Evolutionary conservation across 2,888 invertebrate species (phyloP), one percentile per base, ranked within the genome.

Genomic region (Drepanosiphum platanoidis): DNA sequence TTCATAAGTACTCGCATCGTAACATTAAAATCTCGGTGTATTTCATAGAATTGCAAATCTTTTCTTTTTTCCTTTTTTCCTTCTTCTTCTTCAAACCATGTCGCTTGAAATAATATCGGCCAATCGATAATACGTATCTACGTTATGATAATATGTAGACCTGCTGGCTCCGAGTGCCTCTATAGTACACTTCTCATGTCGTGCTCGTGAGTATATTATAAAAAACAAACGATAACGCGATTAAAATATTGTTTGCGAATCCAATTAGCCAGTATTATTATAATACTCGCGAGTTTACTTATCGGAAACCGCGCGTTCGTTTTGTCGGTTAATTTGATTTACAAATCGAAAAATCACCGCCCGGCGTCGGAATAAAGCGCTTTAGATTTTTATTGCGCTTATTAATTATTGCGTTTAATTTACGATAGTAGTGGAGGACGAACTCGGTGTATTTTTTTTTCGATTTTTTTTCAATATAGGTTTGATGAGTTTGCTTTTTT

Each of bases 361-460:
- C 42, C 22, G 7, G 22, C 32, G 32, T 46, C 39, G 18, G n/a
- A 52, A 74, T 74, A 74, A 74, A 74, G 46, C 74, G 18, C n/a
- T n/a, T 32, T 15, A 32, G 46, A 22, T 46, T 74, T 74, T 74
- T 46, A 74, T 74, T 74, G 42, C n/a, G 52, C 32, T 52, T 74
- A 74, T 74, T 74, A 74, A 74, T 74, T n/a, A 52, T n/a, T n/a
- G n/a, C 74, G 52, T 74, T 52, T 74, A 74, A 74, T 74, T 52
- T 32, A 34, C 46, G 32, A n/a, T 52, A n/a, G 71, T 72, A 13
- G n/a, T 22, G n/a, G n/a, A n/a, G n/a, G n/a, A 58, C n/a, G 58
- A 58, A n/a, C n/a, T 58, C n/a, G n/a, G 58, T 58, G 18, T 58
- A n/a, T n/a, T 22, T 58, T 58, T 22, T 22, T 58, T 42, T 15